These are phyloP conservation scores for Thumatha senex DNA, from an alignment of 2,888 invertebrate species.

Conservation along the genomic window DNA sequence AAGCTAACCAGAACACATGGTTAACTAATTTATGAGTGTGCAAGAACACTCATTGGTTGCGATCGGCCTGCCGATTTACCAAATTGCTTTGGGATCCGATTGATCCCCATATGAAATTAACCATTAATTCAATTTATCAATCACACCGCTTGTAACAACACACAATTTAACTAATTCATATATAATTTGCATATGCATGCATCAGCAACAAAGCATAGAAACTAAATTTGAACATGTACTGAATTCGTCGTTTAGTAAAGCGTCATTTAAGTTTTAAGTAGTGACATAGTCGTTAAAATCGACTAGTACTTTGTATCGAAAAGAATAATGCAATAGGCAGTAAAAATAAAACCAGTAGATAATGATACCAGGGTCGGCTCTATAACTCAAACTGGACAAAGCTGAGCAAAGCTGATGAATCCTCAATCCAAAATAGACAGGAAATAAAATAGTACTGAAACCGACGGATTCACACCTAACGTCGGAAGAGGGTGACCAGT, in stretches of 20 bases:
- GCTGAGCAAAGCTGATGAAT: not conserved
- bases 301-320: too few species aligned
- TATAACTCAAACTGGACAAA: too few species aligned
- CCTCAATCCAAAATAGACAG: too few species aligned
- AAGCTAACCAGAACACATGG: slow-evolving; percentile 38
- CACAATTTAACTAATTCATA: not conserved
- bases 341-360: too few species aligned
- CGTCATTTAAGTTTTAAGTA: too few species aligned
- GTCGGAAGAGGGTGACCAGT: not conserved
- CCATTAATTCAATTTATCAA: slow-evolving; percentile 56
- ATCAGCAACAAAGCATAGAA: too few species aligned
- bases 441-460: not conserved
- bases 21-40: slow-evolving; percentile 46
- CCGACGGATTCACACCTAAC: not conserved
- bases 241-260: too few species aligned
- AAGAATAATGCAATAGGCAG: too few species aligned
- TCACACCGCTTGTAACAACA: slow-evolving; percentile 37
- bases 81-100: slow-evolving; percentile 48
- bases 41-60: slow-evolving; percentile 44
- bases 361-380: too few species aligned
- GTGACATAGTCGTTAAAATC: too few species aligned
- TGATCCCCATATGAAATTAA: slow-evolving; percentile 43
- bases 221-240: too few species aligned
- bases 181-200: not conserved
- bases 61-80: slow-evolving; percentile 42